These are phyloP conservation scores for Xanthorhoe spadicearia DNA, from an alignment of 2,888 invertebrate genomes.

Conservation along the genomic window DNA sequence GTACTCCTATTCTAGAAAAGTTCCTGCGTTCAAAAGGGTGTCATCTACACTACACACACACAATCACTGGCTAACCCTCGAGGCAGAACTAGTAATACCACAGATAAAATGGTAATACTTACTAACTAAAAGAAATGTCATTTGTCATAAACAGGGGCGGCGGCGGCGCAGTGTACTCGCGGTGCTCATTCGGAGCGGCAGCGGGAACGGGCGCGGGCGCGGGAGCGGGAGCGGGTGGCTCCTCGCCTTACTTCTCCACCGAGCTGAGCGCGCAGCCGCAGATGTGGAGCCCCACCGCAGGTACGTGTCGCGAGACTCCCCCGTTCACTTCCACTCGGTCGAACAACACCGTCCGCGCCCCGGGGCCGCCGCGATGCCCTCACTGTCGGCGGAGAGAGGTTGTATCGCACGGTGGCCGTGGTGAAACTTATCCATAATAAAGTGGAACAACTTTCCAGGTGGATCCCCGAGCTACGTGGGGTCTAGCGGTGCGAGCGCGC, in stretches of 20 bases:
- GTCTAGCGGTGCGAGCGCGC: constrained; percentile 49
- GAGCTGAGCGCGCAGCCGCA: constrained; percentile 62
- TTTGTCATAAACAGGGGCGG: constrained; percentile 34
- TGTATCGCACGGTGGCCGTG: not conserved
- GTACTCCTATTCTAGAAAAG: too few relatives aligned
- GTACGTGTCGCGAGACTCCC: constrained; percentile 42
- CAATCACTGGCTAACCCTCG: too few relatives aligned
- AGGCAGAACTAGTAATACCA: too few relatives aligned
- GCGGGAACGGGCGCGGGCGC: constrained; percentile 52
- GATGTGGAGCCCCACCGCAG: constrained; percentile 68
- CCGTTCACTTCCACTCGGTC: not conserved
- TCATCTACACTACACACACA: too few relatives aligned
- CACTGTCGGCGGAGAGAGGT: too few relatives aligned
- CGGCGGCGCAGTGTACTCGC: constrained; percentile 60
- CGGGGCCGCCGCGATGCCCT: too few relatives aligned
- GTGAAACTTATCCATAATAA: not conserved
- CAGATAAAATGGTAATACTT: too few relatives aligned
- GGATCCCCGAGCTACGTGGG: constrained; percentile 67
- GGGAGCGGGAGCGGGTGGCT: constrained; percentile 49
- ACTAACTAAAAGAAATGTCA: not conserved
- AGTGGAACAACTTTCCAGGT: constrained; percentile 47
- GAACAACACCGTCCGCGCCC: too few relatives aligned
- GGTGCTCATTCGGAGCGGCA: constrained; percentile 63
- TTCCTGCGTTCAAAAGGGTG: too few relatives aligned
- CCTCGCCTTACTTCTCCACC: constrained; percentile 70